Percentiles rank a stretch among this genome's conserved stretches.
phyloP scores from a whole-genome alignment of 2,888 invertebrate genomes.

The Zygothrica quintamaculata region DNA sequence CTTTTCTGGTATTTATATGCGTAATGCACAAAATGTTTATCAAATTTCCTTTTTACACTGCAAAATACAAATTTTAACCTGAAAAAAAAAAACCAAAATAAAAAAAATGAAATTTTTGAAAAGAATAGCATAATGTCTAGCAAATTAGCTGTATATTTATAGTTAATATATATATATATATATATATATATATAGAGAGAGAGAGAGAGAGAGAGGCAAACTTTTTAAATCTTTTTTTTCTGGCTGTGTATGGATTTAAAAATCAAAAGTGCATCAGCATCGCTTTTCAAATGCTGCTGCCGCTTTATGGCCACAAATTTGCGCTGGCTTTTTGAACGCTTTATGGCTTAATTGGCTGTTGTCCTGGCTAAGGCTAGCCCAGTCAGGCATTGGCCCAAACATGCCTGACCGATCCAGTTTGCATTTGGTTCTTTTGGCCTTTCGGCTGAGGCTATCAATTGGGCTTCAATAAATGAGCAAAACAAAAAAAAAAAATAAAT shows the following conservation, averaged over 20 bases:
- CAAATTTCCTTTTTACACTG: conserved; percentile 35
- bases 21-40: conserved; percentile 36
- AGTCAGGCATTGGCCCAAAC: background rate
- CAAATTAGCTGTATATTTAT: no score
- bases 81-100: background rate
- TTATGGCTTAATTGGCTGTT: conserved; percentile 72
- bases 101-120: no score
- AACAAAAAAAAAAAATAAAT: conserved; percentile 52
- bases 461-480: conserved; percentile 61
- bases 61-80: background rate
- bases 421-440: background rate
- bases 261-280: conserved; percentile 47
- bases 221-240: background rate
- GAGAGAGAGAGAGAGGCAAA: no score
- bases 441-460: conserved; percentile 43
- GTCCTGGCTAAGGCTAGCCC: conserved; percentile 3
- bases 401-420: background rate
- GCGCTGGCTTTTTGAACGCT: conserved; percentile 78
- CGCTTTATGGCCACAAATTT: conserved; percentile 77
- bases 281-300: conserved; percentile 62
- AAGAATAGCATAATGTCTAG: no score
- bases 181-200: no score
- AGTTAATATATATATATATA: no score
- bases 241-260: background rate
- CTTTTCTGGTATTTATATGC: conserved; percentile 25